Percentiles rank a stretch among this genome's conserved stretches.
Conservation (phyloP, 2,113 vertebrate species). For the Orthonyx spaldingii region DNA sequence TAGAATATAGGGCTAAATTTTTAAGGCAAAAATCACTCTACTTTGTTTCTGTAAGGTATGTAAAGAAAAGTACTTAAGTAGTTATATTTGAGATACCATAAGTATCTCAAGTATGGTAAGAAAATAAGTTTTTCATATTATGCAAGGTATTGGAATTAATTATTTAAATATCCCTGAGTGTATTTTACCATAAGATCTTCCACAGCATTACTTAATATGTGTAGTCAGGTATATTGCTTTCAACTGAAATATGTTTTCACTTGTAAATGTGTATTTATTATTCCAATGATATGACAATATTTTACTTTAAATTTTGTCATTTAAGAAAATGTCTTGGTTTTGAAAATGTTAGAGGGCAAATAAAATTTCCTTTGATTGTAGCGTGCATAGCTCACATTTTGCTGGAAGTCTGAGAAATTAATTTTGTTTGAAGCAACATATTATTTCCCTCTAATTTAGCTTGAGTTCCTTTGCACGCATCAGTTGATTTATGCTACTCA, state of each 20-base stretch:
- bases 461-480: background rate
- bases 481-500: background rate
- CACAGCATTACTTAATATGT: background rate
- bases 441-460: conserved; percentile 24
- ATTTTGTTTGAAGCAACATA: background rate
- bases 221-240: background rate
- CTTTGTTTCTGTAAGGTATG: background rate
- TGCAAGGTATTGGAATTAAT: background rate
- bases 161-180: background rate
- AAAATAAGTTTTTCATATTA: background rate
- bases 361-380: background rate
- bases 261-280: background rate
- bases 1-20: background rate
- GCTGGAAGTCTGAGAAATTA: background rate
- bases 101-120: no score
- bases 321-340: background rate
- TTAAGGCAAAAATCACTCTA: background rate
- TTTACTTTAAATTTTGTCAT: background rate
- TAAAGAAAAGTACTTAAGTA: background rate
- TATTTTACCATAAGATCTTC: background rate
- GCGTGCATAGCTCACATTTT: background rate
- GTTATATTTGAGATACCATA: background rate
- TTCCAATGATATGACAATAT: background rate
- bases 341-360: background rate
- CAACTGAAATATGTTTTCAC: background rate